Base-by-base conservation (phyloP, 2,888 invertebrate species). In the Sinotaia quadrata region DNA sequence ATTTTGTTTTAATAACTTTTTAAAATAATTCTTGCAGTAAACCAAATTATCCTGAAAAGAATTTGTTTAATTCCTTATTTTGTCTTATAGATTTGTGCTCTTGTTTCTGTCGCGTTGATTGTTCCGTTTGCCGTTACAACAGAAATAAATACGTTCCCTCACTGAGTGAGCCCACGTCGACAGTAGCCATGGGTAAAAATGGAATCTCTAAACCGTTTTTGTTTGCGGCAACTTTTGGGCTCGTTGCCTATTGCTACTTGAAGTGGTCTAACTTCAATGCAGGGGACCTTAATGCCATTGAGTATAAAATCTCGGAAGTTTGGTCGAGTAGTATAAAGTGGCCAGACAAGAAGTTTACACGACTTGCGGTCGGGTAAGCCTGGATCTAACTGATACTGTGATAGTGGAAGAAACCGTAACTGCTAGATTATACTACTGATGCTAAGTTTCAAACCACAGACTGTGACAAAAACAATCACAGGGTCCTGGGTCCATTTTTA, bases 361-460 rank as follows among this genome's bases (percentile, higher is more conserved):
- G 62, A 59, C 62, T 78, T 36, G 72, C 74, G 18, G 72, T 78
- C 2, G 77, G 77, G 78, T 78, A 73, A n/a, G n/a, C n/a, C n/a
- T n/a, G n/a, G n/a, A n/a, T n/a, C n/a, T n/a, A n/a, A n/a, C n/a
- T n/a, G n/a, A n/a, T n/a, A n/a, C n/a, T n/a, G n/a, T n/a, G n/a
- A n/a, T n/a, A n/a, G n/a, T n/a, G n/a, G n/a, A n/a, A n/a, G n/a
- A n/a, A n/a, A n/a, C n/a, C n/a, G n/a, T n/a, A n/a, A n/a, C n/a
- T n/a, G n/a, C n/a, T n/a, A n/a, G n/a, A n/a, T n/a, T n/a, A n/a
- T n/a, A n/a, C n/a, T n/a, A n/a, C n/a, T n/a, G n/a, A n/a, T n/a
- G n/a, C n/a, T n/a, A n/a, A n/a, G n/a, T n/a, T n/a, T n/a, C n/a
- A n/a, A n/a, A n/a, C n/a, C n/a, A n/a, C n/a, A n/a, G n/a, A n/a